Conservation (phyloP, 2,113 vertebrate species). For the Chamaetylas fuelleborni region DNA sequence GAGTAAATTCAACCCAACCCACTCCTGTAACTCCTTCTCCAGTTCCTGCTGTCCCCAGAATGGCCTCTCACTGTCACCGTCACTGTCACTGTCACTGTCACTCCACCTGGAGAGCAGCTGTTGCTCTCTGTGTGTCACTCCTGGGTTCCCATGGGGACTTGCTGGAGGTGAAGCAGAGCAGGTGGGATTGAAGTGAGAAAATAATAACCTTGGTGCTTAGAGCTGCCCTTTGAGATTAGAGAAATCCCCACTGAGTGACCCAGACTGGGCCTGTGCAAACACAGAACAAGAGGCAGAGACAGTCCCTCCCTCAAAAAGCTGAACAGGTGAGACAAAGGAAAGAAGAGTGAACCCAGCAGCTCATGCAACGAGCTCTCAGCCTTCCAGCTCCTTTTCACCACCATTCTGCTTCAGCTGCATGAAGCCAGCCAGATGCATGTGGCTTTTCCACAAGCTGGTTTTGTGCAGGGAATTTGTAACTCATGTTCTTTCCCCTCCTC, state of each 20-base stretch:
- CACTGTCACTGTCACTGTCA: background rate
- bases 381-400: background rate
- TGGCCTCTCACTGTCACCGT: background rate
- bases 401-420: background rate
- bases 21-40: background rate
- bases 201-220: background rate
- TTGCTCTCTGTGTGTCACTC: background rate
- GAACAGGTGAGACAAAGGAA: background rate
- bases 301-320: background rate
- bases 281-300: background rate
- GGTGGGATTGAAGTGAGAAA: background rate
- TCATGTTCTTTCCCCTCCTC: background rate
- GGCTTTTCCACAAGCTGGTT: background rate
- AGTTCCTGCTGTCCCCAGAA: background rate
- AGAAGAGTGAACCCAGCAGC: background rate
- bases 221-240: background rate
- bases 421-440: background rate
- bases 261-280: background rate
- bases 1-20: background rate
- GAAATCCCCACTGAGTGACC: background rate
- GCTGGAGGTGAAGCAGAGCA: background rate
- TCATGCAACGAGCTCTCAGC: background rate
- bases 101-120: background rate
- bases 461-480: background rate
- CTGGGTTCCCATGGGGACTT: background rate